These are phyloP conservation scores for Gymnorhina tibicen DNA, from an alignment of 2,113 vertebrate genomes.

Conservation along the genomic window DNA sequence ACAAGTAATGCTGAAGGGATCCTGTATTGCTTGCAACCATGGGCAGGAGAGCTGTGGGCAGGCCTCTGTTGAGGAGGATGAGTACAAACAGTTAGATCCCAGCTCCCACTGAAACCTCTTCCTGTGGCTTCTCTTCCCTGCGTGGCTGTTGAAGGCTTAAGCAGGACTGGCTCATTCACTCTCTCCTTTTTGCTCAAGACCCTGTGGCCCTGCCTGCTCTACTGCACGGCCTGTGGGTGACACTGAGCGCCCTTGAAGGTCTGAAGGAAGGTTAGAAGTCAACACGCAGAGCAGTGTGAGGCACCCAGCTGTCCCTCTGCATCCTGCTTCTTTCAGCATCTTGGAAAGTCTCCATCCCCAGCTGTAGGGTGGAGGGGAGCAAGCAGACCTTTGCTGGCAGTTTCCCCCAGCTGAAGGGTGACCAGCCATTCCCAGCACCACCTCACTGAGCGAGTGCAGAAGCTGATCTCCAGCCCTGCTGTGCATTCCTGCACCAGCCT, in stretches of 20 bases:
- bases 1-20: background rate
- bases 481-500: background rate
- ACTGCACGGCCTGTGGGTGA: background rate
- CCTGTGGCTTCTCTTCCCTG: background rate
- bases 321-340: background rate
- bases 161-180: background rate
- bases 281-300: background rate
- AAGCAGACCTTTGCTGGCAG: background rate
- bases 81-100: background rate
- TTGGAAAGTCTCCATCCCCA: background rate
- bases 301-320: background rate
- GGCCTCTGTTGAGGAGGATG: background rate
- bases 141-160: background rate
- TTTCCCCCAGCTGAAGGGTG: background rate
- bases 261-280: background rate
- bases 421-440: background rate
- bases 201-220: background rate
- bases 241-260: background rate
- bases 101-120: background rate
- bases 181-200: background rate
- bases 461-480: background rate
- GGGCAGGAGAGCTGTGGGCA: background rate
- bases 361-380: background rate
- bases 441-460: background rate
- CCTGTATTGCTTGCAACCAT: background rate